Evolutionary conservation across 2,113 vertebrate genomes (phyloP).

Genomic region (Monarcha castaneiventris): DNA sequence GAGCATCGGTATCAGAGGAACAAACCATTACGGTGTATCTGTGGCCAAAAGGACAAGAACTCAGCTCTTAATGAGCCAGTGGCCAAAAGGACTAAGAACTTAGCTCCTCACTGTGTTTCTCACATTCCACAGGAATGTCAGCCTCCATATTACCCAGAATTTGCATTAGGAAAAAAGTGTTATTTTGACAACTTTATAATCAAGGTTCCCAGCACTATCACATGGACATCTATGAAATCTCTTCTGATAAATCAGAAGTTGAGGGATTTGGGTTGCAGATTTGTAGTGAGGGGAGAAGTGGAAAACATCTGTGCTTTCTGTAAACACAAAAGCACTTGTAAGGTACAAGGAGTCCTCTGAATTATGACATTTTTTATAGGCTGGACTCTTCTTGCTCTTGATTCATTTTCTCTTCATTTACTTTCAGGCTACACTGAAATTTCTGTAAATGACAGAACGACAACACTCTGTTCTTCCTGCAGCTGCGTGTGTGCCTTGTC

Average conservation of each 20-base stretch:
- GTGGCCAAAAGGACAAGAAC: not conserved
- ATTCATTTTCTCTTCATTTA: not conserved
- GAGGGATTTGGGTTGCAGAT: not conserved
- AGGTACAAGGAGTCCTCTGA: not conserved
- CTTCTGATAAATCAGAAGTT: not conserved
- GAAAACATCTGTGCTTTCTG: not conserved
- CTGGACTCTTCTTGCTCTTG: not conserved
- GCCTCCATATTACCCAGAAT: not conserved
- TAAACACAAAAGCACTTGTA: not conserved
- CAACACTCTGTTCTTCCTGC: not conserved
- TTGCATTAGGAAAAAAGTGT: not conserved
- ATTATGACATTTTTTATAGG: not conserved
- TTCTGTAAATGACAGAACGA: not conserved
- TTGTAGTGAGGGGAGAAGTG: not conserved
- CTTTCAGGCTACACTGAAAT: not conserved
- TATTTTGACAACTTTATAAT: not conserved
- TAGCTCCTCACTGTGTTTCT: not conserved
- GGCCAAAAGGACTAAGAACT: not conserved
- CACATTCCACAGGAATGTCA: not conserved
- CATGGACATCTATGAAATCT: not conserved
- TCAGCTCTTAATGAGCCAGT: not conserved
- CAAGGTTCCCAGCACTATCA: not conserved
- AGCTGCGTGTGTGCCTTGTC: not conserved
- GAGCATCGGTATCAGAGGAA: not conserved
- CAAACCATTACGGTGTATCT: not conserved